phyloP scores from a whole-genome alignment of 2,888 invertebrate species.

The Calameuta idolon region DNA sequence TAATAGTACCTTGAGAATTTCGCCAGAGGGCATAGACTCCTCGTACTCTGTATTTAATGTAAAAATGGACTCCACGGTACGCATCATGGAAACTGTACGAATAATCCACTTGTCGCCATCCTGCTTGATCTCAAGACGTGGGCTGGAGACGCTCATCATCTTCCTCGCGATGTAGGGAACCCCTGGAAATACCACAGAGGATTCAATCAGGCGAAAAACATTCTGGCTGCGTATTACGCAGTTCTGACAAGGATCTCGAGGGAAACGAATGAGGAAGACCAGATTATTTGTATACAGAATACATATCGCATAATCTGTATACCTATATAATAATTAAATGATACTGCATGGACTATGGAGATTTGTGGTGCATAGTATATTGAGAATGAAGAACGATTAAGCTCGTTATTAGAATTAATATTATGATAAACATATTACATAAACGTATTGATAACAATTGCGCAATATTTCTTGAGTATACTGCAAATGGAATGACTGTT shows the following conservation, averaged over 20 bases:
- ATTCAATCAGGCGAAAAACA: not conserved
- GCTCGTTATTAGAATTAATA: not conserved
- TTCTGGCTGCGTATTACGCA: not conserved
- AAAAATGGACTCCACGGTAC: constrained; percentile 71
- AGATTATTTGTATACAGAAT: too few relatives aligned
- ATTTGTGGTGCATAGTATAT: not conserved
- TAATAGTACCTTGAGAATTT: constrained; percentile 63
- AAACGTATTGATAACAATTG: not conserved
- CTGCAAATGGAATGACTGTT: not conserved
- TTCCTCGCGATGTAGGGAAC: constrained; percentile 76
- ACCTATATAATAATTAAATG: not conserved
- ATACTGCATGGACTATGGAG: not conserved
- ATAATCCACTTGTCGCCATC: constrained; percentile 73
- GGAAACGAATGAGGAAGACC: not conserved
- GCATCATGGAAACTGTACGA: constrained; percentile 71
- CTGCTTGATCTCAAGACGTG: constrained; percentile 71
- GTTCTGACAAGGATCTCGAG: not conserved
- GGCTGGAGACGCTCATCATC: constrained; percentile 74
- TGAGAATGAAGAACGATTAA: too few relatives aligned
- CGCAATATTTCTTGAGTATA: not conserved
- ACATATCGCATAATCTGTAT: too few relatives aligned
- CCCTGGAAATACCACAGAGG: constrained; percentile 63
- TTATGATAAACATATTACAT: not conserved
- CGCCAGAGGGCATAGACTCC: constrained; percentile 74
- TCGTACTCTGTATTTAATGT: constrained; percentile 75